Percentiles rank a stretch among this genome's conserved stretches.
Evolutionary conservation across 64 coral and sea anemone genomes (phyloP).

Genomic region (Pocillopora verrucosa): DNA sequence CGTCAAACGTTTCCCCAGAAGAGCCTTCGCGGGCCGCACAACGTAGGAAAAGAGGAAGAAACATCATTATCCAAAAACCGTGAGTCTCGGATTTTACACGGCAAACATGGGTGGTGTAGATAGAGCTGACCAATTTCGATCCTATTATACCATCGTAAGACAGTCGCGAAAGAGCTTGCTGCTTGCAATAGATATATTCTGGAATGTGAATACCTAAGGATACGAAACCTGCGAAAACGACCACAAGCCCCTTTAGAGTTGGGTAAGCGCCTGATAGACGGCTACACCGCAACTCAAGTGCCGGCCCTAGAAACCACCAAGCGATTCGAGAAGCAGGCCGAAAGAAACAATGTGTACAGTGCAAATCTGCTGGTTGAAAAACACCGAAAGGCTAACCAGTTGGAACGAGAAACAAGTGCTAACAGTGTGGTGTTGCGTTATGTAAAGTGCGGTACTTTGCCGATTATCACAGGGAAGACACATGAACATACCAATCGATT

Average conservation of each 20-base stretch:
- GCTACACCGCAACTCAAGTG: not conserved
- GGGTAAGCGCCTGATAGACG: conserved; percentile 13
- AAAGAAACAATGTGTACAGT: conserved; percentile 9
- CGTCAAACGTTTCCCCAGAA: conserved; percentile 2
- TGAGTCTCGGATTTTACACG: not conserved
- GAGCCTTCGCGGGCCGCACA: not conserved
- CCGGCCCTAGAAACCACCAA: not conserved
- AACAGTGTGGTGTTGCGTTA: conserved; percentile 20
- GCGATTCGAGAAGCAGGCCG: not conserved
- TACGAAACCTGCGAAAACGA: not conserved
- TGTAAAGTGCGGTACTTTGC: not conserved
- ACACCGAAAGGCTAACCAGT: conserved; percentile 36
- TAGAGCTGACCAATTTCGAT: not conserved
- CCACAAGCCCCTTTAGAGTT: conserved; percentile 1
- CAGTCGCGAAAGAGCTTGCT: not conserved
- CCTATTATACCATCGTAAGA: not conserved
- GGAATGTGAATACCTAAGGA: not conserved
- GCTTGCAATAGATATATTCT: conserved; percentile 20
- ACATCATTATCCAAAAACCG: no score
- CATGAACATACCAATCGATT: no score
- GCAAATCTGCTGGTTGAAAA: not conserved
- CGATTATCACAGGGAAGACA: not conserved
- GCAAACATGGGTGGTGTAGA: conserved; percentile 13
- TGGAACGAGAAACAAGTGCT: not conserved
- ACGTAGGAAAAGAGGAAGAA: not conserved